These are phyloP conservation scores for Blastomussa wellsi DNA, from an alignment of 92 coral and sea anemone genomes.

Conservation along the genomic window DNA sequence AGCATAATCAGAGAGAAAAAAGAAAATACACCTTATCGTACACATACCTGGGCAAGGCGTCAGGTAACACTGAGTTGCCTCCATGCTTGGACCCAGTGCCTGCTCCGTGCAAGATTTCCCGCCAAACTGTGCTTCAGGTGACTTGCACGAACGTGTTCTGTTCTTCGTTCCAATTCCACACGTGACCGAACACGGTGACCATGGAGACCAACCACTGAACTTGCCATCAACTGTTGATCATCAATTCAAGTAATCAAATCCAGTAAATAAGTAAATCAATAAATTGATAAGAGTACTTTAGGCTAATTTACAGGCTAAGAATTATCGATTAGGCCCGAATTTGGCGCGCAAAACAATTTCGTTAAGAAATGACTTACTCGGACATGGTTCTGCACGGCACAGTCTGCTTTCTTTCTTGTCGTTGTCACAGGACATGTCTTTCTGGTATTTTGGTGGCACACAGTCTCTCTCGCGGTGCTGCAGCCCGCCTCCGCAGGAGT, in stretches of 20 bases:
- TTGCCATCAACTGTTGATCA: slow-evolving; percentile 80
- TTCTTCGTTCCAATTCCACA: slow-evolving; percentile 94
- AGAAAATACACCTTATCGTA: no score
- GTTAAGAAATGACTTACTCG: slow-evolving; percentile 66
- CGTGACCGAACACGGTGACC: slow-evolving; percentile 93
- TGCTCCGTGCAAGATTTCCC: slow-evolving; percentile 95
- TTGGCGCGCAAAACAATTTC: no score
- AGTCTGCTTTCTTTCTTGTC: slow-evolving; percentile 77
- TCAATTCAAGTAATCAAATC: background rate
- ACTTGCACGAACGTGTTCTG: slow-evolving; percentile 82
- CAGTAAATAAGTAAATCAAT: background rate
- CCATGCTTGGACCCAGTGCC: slow-evolving; percentile 78
- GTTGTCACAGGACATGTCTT: slow-evolving; percentile 69
- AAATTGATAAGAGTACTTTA: background rate
- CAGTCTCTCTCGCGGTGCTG: slow-evolving; percentile 89
- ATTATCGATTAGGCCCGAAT: background rate
- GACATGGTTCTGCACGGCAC: slow-evolving; percentile 88
- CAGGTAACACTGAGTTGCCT: slow-evolving; percentile 76
- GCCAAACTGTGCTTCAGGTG: slow-evolving; percentile 87
- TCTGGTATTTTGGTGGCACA: slow-evolving; percentile 80
- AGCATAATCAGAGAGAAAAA: no score
- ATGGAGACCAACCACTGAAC: slow-evolving; percentile 85
- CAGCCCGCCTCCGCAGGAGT: slow-evolving; percentile 90
- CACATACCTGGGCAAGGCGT: slow-evolving; percentile 93
- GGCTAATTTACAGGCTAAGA: no score